These are phyloP conservation scores for Enteromius fasciolatus DNA, from an alignment of 2,797 vertebrate species.

Conservation along the genomic window DNA sequence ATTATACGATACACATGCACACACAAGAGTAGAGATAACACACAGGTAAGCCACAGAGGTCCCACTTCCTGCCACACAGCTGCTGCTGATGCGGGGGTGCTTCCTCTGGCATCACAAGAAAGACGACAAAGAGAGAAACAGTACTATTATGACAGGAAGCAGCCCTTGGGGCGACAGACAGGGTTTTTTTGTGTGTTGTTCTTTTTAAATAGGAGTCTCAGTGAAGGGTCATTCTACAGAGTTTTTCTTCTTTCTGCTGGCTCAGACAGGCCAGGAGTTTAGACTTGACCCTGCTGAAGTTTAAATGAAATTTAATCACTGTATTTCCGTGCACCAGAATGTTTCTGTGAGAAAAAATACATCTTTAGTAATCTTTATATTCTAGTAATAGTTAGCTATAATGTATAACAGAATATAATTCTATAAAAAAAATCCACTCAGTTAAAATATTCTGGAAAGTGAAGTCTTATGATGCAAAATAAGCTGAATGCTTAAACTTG, in stretches of 20 bases:
- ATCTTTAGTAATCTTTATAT: neutral
- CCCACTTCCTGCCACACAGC: constrained; percentile 59
- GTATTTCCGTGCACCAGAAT: neutral
- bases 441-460: neutral
- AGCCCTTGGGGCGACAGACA: constrained; percentile 27
- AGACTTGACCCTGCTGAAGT: neutral
- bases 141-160: constrained; percentile 41
- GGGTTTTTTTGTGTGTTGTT: neutral
- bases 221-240: constrained; percentile 31
- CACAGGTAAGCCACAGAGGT: constrained; percentile 63
- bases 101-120: constrained; percentile 58
- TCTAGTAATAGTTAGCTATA: neutral
- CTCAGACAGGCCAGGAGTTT: neutral
- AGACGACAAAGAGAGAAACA: constrained; percentile 30
- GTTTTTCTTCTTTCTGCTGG: neutral
- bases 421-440: neutral
- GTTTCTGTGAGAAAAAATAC: neutral
- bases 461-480: neutral
- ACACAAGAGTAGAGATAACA: constrained; percentile 49
- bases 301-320: neutral
- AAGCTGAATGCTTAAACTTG: neutral
- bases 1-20: constrained; percentile 5
- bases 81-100: constrained; percentile 50
- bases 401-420: neutral
- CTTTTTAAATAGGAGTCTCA: constrained; percentile 19